phyloP scores from a whole-genome alignment of 2,888 invertebrate species.

The Xanthia icteritia region DNA sequence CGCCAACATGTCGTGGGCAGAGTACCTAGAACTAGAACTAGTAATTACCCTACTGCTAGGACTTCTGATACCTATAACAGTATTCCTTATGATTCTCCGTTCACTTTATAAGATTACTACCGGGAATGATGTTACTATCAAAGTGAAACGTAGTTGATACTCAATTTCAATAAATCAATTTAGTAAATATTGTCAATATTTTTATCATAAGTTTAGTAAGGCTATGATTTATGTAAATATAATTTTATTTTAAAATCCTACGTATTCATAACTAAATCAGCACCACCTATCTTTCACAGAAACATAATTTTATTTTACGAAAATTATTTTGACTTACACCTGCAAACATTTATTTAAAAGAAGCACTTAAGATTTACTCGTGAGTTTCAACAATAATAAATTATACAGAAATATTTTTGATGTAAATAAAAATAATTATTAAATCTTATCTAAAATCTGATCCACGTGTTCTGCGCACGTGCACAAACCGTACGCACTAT shows the following conservation, averaged over 20 bases:
- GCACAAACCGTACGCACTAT: too few relatives aligned
- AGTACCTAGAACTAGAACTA: conserved; percentile 43
- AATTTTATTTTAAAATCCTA: neutral
- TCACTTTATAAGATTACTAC: conserved; percentile 11
- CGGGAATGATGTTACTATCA: neutral
- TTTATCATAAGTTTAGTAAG: too few relatives aligned
- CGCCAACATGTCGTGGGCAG: conserved; percentile 42
- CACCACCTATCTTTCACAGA: neutral
- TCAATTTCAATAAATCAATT: neutral
- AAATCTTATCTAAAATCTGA: too few relatives aligned
- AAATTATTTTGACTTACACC: neutral
- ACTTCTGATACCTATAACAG: neutral
- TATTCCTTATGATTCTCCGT: neutral
- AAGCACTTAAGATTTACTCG: neutral
- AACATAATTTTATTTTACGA: neutral
- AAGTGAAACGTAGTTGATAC: conserved; percentile 23
- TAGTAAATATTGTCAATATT: neutral
- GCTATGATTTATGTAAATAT: neutral
- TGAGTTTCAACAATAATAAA: too few relatives aligned
- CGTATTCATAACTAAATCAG: neutral
- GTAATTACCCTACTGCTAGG: neutral
- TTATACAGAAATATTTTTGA: too few relatives aligned
- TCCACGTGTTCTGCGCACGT: too few relatives aligned
- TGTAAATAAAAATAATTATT: too few relatives aligned
- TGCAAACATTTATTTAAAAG: neutral